Conservation (phyloP, 2,797 vertebrate species). For the Cetoscarus ocellatus region DNA sequence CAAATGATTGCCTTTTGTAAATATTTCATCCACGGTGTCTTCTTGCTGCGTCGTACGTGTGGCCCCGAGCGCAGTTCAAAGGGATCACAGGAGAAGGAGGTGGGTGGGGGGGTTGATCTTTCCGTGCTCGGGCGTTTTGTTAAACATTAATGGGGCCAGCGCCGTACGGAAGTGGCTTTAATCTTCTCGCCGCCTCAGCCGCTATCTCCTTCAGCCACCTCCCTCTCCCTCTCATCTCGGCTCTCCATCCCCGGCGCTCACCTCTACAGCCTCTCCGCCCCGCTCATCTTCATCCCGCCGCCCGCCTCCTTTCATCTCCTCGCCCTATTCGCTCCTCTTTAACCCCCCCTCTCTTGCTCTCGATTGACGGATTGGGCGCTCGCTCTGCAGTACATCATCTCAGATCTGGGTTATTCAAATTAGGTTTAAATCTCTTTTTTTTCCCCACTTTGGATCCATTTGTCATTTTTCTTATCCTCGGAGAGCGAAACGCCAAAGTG, state of each 20-base stretch:
- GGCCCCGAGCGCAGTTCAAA: conserved; percentile 57
- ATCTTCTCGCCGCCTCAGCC: conserved; percentile 62
- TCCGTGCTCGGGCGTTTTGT: conserved; percentile 63
- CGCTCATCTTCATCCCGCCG: conserved; percentile 59
- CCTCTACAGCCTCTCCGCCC: conserved; percentile 57
- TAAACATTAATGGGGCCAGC: conserved; percentile 75
- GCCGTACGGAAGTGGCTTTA: conserved; percentile 68
- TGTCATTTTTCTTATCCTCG: conserved; percentile 47
- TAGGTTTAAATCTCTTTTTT: conserved; percentile 64
- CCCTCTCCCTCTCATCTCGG: conserved; percentile 51
- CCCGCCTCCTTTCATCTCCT: conserved; percentile 66
- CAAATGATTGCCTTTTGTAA: conserved; percentile 79
- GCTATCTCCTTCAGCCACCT: conserved; percentile 60
- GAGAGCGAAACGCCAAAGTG: conserved; percentile 14
- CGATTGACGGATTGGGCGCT: conserved; percentile 67
- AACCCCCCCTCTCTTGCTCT: conserved; percentile 24
- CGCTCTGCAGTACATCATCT: conserved; percentile 63
- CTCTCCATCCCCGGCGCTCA: conserved; percentile 51
- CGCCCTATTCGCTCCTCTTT: conserved; percentile 49
- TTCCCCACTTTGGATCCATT: conserved; percentile 53
- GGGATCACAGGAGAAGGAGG: conserved; percentile 43
- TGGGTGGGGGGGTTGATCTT: conserved; percentile 32
- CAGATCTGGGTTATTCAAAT: conserved; percentile 78
- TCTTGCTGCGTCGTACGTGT: conserved; percentile 37
- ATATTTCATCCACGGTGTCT: conserved; percentile 67